Evolutionary conservation across 2,888 invertebrate species (phyloP), one percentile per base, ranked within the genome.

Genomic region (Mythimna vitellina): DNA sequence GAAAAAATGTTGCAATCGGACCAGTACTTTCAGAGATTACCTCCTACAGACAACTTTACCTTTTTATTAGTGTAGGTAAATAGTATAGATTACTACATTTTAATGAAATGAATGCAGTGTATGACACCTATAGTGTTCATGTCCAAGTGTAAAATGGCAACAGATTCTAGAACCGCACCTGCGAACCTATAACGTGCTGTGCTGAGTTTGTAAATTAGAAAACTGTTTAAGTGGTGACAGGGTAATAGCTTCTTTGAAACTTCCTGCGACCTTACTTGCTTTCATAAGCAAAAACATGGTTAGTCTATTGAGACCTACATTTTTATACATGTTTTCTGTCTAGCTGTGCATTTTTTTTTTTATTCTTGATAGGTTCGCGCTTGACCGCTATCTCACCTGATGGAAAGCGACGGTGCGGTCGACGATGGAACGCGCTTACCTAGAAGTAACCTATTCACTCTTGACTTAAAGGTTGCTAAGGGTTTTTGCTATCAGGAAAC

Each of bases 171-270:
- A 32, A 49, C 20, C 20, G 54, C 70, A 76, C 51, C 51, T 81
- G 63, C 49, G 63, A 51, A 58, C 32, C 17, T 75, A 49, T 25
- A 54, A 38, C 4, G 42, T 66, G 63, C 60, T 64, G 58, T 66
- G 66, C 56, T 64, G 58, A 57, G 51, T 64, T 77, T 62, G 60
- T 61, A 67, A 64, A 79, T 77, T 77, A 64, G 22, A 68, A 77
- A 68, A 80, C 29, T 76, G 65, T 80, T 53, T 69, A 25, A 67
- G 53, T 65, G 17, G 35, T 65, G 65, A 62, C 61, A 53, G 32
- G 57, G 17, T 73, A 56, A 66, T 63, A 54, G 70, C 57, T 58
- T 29, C 17, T 63, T 53, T 57, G 32, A 65, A 75, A 75, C 54
- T 65, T 67, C 17, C 32, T 65, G 29, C 49, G 38, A 80, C 12